Evolutionary conservation across 2,888 invertebrate genomes (phyloP).

Genomic region (Dryomyza anilis): DNA sequence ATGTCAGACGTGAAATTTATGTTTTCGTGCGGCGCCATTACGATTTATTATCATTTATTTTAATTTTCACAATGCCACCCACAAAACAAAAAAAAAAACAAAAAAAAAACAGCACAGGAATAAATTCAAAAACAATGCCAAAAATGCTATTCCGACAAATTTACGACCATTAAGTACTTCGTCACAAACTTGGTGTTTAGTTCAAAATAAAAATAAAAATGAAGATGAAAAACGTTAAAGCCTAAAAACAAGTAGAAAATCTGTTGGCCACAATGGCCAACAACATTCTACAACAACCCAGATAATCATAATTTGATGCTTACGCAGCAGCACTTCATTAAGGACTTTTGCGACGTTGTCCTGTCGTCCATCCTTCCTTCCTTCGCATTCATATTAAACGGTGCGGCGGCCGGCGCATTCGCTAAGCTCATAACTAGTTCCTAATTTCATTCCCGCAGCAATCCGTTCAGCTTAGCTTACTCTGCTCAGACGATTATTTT

Average conservation of each 20-base stretch:
- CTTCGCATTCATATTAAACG: too few species aligned
- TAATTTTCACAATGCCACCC: conserved; percentile 29
- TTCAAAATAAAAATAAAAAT: background rate
- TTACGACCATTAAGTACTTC: background rate
- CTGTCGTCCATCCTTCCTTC: too few species aligned
- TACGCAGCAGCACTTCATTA: conserved; percentile 20
- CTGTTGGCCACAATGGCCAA: too few species aligned
- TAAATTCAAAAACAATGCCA: background rate
- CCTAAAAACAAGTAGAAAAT: background rate
- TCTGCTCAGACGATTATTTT: conserved; percentile 2
- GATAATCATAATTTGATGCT: conserved; percentile 23
- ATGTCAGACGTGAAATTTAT: conserved; percentile 41
- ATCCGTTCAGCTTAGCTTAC: background rate
- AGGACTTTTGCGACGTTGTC: conserved; percentile 19
- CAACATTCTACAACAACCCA: too few species aligned
- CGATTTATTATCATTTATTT: conserved; percentile 42
- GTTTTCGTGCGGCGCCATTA: conserved; percentile 40
- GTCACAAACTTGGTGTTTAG: background rate
- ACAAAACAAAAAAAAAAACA: background rate
- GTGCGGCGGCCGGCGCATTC: too few species aligned
- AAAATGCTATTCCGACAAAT: background rate
- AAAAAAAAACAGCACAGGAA: background rate
- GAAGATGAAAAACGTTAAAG: background rate
- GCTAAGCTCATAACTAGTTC: background rate
- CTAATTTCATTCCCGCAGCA: background rate